Evolutionary conservation across 2,888 invertebrate species (phyloP), one percentile per base, ranked within the genome.

Genomic region (Xylocampa areola): DNA sequence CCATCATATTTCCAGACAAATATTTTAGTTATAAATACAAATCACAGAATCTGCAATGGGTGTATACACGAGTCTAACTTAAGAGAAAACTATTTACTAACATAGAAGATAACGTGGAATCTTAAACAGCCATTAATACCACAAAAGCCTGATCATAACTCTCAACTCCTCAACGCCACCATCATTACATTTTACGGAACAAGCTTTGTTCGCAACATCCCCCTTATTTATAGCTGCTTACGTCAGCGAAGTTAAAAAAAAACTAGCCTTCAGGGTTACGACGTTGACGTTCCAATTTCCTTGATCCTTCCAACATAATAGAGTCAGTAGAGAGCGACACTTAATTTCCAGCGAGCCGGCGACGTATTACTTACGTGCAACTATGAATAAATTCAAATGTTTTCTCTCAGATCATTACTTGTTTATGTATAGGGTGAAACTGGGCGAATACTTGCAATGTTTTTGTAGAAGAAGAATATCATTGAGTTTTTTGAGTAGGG

Each of bases 211-310:
- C 21, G 27, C 53, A 53, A 39, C 16, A 52, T 51, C 50, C 49
- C 37, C 41, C 36, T 66, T 72, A 69, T 76, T 76, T 74, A 76
- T 76, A 44, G 70, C 64, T 53, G 69, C 73, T 73, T 76, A 73
- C 73, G 76, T 69, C 59, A 61, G 63, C 59, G 35, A 72, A 52
- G 60, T 73, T 52, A 69, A 76, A 76, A 73, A 66, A 69, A 72
- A 60, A 36, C 62, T 51, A 68, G 52, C 59, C 32, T 63, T 57
- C 49, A 32, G 45, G 43, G 55, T 61, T 58, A 57, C 64, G 39
- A 43, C 53, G 79, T 76, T 84, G 86, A 84, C 86, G 74, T 77
- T 81, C 78, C 84, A 86, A 86, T 86, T 86, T 85, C 86, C 86
- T 80, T 81, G 78, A 82, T 82, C 83, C 80, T 73, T 69, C 55